Percentiles rank a stretch among this genome's conserved stretches.
phyloP scores from a whole-genome alignment of 2,797 vertebrate species.

The Centropyge bicolor region DNA sequence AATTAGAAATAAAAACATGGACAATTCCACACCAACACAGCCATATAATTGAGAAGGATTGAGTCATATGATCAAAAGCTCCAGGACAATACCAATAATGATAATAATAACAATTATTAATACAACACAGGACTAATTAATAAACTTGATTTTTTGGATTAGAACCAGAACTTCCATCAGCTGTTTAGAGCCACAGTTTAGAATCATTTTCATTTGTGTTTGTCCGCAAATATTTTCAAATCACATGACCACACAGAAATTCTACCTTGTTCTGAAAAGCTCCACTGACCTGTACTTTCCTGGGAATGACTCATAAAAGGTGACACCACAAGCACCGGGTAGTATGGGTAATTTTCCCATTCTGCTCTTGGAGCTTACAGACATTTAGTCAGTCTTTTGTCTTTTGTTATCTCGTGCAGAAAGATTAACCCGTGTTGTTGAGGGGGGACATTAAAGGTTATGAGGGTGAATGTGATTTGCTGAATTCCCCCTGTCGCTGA shows the following conservation, averaged over 20 bases:
- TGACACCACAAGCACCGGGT: background rate
- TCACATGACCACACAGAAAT: background rate
- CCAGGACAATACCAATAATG: background rate
- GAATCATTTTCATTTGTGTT: background rate
- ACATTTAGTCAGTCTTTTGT: background rate
- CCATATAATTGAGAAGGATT: background rate
- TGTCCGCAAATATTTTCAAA: background rate
- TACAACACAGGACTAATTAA: too few relatives aligned
- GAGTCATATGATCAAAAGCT: background rate
- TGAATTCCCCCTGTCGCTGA: slow-evolving; percentile 32
- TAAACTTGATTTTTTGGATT: background rate
- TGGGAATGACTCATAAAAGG: slow-evolving; percentile 25
- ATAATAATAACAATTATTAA: background rate
- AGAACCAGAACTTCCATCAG: background rate
- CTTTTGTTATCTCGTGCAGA: background rate
- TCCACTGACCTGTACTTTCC: background rate
- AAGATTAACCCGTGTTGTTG: background rate
- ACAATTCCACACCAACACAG: too few relatives aligned
- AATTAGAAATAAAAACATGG: background rate
- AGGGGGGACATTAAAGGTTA: background rate
- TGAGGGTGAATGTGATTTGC: background rate
- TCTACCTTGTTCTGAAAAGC: background rate
- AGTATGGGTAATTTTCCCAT: background rate
- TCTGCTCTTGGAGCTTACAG: background rate
- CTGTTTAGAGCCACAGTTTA: background rate